Evolutionary conservation across 2,113 vertebrate genomes (phyloP).

Genomic region (Arizona elegans): DNA sequence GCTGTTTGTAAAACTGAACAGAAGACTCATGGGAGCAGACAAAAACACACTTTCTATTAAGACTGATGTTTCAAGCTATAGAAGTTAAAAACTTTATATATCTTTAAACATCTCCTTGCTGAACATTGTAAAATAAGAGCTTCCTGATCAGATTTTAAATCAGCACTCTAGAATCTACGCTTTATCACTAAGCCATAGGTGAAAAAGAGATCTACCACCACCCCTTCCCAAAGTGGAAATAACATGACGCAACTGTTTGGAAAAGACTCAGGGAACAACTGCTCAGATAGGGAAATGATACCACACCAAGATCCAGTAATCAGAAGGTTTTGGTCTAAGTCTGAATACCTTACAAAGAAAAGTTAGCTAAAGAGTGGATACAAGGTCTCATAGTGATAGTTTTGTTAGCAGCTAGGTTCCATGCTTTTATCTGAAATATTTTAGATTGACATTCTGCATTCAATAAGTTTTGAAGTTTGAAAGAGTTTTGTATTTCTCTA

Average conservation of each 20-base stretch:
- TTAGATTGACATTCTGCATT: background rate
- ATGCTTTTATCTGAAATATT: background rate
- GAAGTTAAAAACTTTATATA: background rate
- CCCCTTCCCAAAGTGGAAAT: background rate
- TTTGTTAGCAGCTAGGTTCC: background rate
- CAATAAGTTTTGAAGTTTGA: background rate
- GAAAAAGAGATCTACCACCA: background rate
- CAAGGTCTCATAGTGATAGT: background rate
- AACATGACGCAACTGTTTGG: background rate
- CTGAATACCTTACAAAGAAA: background rate
- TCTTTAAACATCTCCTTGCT: background rate
- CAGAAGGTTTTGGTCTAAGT: background rate
- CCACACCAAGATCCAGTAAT: background rate
- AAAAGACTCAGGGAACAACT: background rate
- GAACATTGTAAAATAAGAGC: background rate
- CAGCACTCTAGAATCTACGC: background rate
- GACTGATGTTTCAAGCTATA: background rate
- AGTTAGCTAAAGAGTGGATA: background rate
- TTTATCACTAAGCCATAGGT: background rate
- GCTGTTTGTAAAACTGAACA: background rate
- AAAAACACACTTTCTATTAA: background rate
- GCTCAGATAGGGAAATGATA: background rate
- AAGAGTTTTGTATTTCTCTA: background rate
- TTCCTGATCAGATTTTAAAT: background rate
- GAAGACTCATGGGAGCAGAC: background rate